Evolutionary conservation across 2,797 vertebrate genomes (phyloP).

Genomic region (Sebastes goodei): DNA sequence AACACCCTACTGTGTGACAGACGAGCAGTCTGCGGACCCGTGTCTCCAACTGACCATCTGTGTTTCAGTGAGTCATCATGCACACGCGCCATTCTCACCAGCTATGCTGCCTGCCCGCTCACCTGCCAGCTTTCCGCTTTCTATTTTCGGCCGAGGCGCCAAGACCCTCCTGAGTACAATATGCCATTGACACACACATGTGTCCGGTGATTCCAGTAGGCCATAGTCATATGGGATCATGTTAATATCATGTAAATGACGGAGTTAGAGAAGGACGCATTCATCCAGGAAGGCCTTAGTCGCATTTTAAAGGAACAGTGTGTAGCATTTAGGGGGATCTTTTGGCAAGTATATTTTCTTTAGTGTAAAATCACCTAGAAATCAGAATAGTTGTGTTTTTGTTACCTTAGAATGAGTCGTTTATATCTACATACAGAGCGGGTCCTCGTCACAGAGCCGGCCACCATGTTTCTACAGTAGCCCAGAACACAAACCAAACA

Average conservation of each 20-base stretch:
- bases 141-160: constrained; percentile 59
- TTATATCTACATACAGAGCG: too few relatives aligned
- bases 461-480: too few relatives aligned
- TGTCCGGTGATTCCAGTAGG: constrained; percentile 37
- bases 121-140: constrained; percentile 37
- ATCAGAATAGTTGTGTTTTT: rapidly evolving
- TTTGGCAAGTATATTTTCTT: too few relatives aligned
- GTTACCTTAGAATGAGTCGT: too few relatives aligned
- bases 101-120: constrained; percentile 29
- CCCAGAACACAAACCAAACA: too few relatives aligned
- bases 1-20: constrained; percentile 45
- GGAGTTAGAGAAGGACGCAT: not conserved
- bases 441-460: rapidly evolving
- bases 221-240: constrained; percentile 13
- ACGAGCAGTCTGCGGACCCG: constrained; percentile 39
- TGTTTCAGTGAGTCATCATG: constrained; percentile 66
- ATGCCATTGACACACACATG: constrained; percentile 8
- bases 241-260: not conserved
- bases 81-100: constrained; percentile 30
- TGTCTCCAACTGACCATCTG: constrained; percentile 59
- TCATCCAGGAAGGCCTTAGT: not conserved
- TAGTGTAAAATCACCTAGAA: too few relatives aligned
- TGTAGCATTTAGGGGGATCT: too few relatives aligned
- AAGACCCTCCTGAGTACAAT: constrained; percentile 29
- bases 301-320: not conserved